These are phyloP conservation scores for Pseudorasbora parva DNA, from an alignment of 2,113 vertebrate species.

Conservation along the genomic window DNA sequence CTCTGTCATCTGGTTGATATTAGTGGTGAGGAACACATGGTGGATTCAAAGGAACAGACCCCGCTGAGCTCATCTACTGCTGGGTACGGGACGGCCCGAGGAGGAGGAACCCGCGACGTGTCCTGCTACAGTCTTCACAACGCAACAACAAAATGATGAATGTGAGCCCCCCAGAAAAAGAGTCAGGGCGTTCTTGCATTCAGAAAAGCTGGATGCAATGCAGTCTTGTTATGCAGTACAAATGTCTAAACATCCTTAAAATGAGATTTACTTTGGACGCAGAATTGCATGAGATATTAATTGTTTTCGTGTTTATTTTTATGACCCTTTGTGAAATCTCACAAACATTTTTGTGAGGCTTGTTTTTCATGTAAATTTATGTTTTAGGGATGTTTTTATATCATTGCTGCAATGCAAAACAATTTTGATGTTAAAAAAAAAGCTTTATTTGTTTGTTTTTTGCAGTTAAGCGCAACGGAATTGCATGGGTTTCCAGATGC, in stretches of 20 bases:
- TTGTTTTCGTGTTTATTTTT: not conserved
- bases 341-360: not conserved
- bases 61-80: slow-evolving; percentile 80
- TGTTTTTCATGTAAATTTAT: not conserved
- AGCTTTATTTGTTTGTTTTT: not conserved
- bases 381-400: not conserved
- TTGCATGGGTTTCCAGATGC: too few species aligned
- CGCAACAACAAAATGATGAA: not conserved
- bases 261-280: not conserved
- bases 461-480: too few species aligned
- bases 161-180: not conserved
- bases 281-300: not conserved
- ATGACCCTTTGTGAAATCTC: not conserved
- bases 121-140: slow-evolving; percentile 2
- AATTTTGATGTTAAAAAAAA: too few species aligned
- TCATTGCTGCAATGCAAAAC: not conserved
- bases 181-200: not conserved
- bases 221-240: not conserved
- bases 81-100: slow-evolving; percentile 43
- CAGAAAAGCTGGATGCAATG: not conserved
- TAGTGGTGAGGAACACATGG: slow-evolving; percentile 83
- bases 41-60: slow-evolving; percentile 77
- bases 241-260: not conserved
- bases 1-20: slow-evolving; percentile 84
- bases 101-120: not conserved